Conservation (phyloP, 2,797 vertebrate species). For the Catharus ustulatus region DNA sequence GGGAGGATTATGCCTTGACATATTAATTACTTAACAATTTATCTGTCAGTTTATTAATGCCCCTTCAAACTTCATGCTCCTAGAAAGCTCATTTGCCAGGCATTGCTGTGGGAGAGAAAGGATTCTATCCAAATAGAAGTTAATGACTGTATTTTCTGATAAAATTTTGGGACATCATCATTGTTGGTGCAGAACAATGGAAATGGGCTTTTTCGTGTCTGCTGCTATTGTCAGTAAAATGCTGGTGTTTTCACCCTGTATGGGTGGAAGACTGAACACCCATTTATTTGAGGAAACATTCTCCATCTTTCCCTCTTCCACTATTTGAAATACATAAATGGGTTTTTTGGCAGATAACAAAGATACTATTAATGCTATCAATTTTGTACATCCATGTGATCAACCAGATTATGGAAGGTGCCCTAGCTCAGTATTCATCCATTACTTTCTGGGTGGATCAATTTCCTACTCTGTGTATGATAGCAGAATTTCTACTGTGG, state of each 20-base stretch:
- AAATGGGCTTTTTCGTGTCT: not conserved
- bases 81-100: conserved; percentile 4
- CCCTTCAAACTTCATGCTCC: not conserved
- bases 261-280: not conserved
- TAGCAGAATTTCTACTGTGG: not conserved
- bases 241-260: not conserved
- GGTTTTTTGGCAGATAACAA: not conserved
- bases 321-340: not conserved
- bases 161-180: not conserved
- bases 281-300: not conserved
- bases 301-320: not conserved
- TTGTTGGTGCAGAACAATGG: not conserved
- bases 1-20: not conserved
- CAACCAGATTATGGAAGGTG: not conserved
- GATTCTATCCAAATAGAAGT: conserved; percentile 18
- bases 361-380: not conserved
- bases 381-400: not conserved
- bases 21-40: conserved; percentile 54
- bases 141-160: not conserved
- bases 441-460: not conserved
- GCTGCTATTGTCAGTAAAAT: not conserved
- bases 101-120: not conserved
- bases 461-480: not conserved
- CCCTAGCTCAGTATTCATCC: not conserved
- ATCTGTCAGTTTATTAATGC: conserved; percentile 45